Percentiles rank a stretch among this genome's conserved stretches.
Conservation (phyloP, 1,140 invertebrate species). For the Drosophila ananassae region DNA sequence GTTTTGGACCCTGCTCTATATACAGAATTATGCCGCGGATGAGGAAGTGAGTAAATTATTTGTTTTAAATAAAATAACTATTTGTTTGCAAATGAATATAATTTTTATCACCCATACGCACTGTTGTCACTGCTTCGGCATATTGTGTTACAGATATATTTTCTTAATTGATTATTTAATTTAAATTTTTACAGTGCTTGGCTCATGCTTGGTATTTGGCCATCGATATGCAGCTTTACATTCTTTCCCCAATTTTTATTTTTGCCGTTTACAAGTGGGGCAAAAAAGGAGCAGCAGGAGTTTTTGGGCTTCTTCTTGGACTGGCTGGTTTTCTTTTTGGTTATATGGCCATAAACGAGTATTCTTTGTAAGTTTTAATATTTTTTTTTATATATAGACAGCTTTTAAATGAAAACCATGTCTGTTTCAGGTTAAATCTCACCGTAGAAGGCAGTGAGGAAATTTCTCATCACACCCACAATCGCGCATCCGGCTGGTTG, state of each 20-base stretch:
- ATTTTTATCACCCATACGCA: no score
- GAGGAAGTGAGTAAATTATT: conserved; percentile 40
- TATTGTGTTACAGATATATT: no score
- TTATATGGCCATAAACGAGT: conserved; percentile 51
- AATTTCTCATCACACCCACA: conserved; percentile 47
- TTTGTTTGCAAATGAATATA: no score
- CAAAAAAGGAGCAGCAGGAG: conserved; percentile 43
- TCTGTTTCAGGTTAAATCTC: neutral
- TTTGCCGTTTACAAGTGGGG: conserved; percentile 88
- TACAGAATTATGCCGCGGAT: conserved; percentile 60
- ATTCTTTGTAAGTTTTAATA: conserved; percentile 36
- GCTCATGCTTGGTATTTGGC: conserved; percentile 94
- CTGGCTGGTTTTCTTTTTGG: conserved; percentile 47
- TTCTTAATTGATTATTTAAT: no score
- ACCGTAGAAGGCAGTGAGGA: conserved; percentile 5
- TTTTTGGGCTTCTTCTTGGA: conserved; percentile 33
- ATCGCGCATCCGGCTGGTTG: conserved; percentile 65
- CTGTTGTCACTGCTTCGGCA: no score
- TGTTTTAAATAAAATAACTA: no score
- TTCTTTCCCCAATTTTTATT: conserved; percentile 90
- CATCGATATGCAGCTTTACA: conserved; percentile 93
- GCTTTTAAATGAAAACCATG: no score
- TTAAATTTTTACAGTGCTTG: conserved; percentile 88
- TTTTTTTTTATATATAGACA: neutral
- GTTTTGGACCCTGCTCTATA: conserved; percentile 60